Evolutionary conservation across 2,888 invertebrate genomes (phyloP).

Genomic region (Watsonalla cultraria): DNA sequence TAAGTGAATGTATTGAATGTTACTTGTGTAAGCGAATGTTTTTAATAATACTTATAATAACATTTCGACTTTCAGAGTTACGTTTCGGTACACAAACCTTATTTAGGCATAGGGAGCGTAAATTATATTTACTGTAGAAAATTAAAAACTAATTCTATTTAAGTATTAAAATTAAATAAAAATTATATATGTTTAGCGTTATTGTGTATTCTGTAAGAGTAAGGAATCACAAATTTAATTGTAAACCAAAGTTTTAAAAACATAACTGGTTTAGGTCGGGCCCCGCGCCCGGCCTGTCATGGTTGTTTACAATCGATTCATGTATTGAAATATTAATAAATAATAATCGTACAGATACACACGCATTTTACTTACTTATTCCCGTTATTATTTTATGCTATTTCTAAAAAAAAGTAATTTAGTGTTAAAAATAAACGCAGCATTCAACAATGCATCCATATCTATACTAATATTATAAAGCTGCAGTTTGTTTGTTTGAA

Average conservation of each 20-base stretch:
- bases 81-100: conserved; percentile 27
- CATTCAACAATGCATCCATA: too few species aligned
- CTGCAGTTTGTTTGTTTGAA: too few species aligned
- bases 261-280: conserved; percentile 21
- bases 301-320: conserved; percentile 52
- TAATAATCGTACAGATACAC: conserved; percentile 55
- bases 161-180: conserved; percentile 46
- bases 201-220: conserved; percentile 13
- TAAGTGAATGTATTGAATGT: conserved; percentile 62
- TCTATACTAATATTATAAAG: too few species aligned
- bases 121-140: conserved; percentile 47
- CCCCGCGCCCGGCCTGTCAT: conserved; percentile 26
- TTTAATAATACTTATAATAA: conserved; percentile 44
- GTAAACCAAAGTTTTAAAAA: conserved; percentile 39
- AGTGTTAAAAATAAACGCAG: too few species aligned
- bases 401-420: too few species aligned
- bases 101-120: conserved; percentile 57
- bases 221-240: conserved; percentile 19
- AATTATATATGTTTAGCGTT: conserved; percentile 29
- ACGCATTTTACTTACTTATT: conserved; percentile 6
- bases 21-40: conserved; percentile 39
- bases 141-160: conserved; percentile 33
- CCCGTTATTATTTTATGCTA: too few species aligned
- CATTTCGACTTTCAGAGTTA: conserved; percentile 17
- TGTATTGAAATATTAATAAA: conserved; percentile 55